Percentiles rank a stretch among this genome's conserved stretches.
phyloP scores from a whole-genome alignment of 2,797 vertebrate genomes.

The Lagorchestes hirsutus region DNA sequence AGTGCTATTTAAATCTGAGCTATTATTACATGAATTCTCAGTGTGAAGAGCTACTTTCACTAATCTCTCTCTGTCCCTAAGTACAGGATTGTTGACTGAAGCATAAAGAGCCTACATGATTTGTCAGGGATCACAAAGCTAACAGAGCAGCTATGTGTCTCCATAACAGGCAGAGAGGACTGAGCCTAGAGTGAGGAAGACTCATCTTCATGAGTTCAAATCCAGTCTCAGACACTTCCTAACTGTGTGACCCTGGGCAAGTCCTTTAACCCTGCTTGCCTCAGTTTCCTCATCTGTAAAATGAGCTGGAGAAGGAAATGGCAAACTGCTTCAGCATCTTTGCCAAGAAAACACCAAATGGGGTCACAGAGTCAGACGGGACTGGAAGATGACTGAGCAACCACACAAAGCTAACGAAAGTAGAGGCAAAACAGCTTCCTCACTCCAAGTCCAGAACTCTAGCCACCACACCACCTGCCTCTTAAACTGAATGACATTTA shows the following conservation, averaged over 20 bases:
- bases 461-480: background rate
- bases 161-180: background rate
- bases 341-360: background rate
- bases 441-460: background rate
- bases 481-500: background rate
- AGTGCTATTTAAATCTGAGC: background rate
- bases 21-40: background rate
- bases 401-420: background rate
- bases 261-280: background rate
- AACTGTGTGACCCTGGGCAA: background rate
- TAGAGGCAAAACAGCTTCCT: background rate
- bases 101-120: background rate
- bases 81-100: background rate
- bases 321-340: background rate
- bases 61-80: background rate
- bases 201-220: background rate
- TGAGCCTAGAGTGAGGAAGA: background rate
- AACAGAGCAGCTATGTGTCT: background rate
- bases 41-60: background rate
- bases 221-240: background rate
- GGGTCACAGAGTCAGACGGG: background rate
- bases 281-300: conserved; percentile 23
- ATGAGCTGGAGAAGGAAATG: background rate
- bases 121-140: background rate
- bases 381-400: background rate